Evolutionary conservation across 2,888 invertebrate species (phyloP), one percentile per base, ranked within the genome.

Genomic region (Thecocarcelia acutangulata): DNA sequence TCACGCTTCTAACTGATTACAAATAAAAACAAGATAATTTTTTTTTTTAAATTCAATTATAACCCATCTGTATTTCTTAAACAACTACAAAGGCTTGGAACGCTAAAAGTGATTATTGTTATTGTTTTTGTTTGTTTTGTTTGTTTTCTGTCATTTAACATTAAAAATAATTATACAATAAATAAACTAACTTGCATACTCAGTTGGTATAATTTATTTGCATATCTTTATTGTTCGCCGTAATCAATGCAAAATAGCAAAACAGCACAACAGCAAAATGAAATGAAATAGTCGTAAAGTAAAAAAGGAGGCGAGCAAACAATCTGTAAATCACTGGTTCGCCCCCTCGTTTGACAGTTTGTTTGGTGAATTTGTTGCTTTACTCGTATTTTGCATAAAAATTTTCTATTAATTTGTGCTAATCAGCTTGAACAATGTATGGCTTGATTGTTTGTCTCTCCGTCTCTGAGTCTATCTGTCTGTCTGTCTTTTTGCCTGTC

Each of bases 341-440:
- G 40, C 70, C 70, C 70, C 42, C 42, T 61, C 13, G 33, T 9
- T 24, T 37, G 15, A 5, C 44, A 21, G 33, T 21, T 56, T 11
- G 40, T 13, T 40, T 42, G 33, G 12, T 19, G 5, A 40, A 37
- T 33, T 72, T 28, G 28, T 1, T 70, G 17, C 1, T 61, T 42
- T 42, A n/a, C n/a, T n/a, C n/a, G n/a, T n/a, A 42, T 21, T 56
- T 56, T 56, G 59, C 52, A 66, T 72, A 48, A 72, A 66, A 63
- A 13, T n/a, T 21, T 52, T 75, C n/a, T 61, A 68, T 59, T 48
- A 70, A 70, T 70, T 69, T 75, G 50, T 75, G 66, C 75, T 80
- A 70, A 80, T 75, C 70, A 80, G 75, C 54, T 64, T 54, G 37
- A 52, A 33, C 42, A 66, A 58, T 58, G 40, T 68, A 33, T 12